These are phyloP conservation scores for Chaenodraco wilsoni DNA, from an alignment of 2,797 vertebrate species.

Conservation along the genomic window DNA sequence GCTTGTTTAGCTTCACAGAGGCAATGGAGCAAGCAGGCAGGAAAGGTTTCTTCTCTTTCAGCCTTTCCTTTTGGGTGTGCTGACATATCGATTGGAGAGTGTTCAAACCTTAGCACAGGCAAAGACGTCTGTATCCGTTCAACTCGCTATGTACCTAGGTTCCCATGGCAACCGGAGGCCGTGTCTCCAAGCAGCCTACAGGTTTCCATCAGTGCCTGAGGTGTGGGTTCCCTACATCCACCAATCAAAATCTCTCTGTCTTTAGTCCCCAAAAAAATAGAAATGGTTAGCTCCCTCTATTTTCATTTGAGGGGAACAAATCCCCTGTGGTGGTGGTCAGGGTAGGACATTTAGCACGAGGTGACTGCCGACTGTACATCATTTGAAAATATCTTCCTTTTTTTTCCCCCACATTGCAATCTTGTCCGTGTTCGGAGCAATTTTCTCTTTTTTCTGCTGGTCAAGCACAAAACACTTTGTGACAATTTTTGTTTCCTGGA, in stretches of 20 bases:
- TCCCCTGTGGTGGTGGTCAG: background rate
- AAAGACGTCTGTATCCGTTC: constrained; percentile 52
- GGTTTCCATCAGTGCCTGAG: constrained; percentile 63
- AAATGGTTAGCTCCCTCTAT: constrained; percentile 23
- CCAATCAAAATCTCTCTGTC: constrained; percentile 3
- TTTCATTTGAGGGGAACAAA: constrained; percentile 24
- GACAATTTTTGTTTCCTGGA: constrained; percentile 53
- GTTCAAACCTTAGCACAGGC: constrained; percentile 47
- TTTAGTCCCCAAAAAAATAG: too few relatives aligned
- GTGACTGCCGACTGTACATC: constrained; percentile 60
- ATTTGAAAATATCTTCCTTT: constrained; percentile 39
- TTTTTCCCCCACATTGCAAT: constrained; percentile 47
- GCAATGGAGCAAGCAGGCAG: constrained; percentile 19
- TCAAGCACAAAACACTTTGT: constrained; percentile 63
- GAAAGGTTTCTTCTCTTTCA: constrained; percentile 49
- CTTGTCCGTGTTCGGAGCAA: constrained; percentile 44
- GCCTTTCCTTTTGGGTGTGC: constrained; percentile 42
- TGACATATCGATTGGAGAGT: constrained; percentile 60
- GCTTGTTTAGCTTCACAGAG: constrained; percentile 31
- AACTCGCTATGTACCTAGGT: constrained; percentile 47
- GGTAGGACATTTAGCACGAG: constrained; percentile 10
- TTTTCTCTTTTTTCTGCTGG: constrained; percentile 66
- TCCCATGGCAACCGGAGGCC: constrained; percentile 71
- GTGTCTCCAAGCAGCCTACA: constrained; percentile 64
- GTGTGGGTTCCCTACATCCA: constrained; percentile 44